A percentile compares a stretch with the other conserved stretches of the same genome.
These are phyloP conservation scores for Ascaphus truei DNA, from an alignment of 2,113 vertebrate genomes.

Conservation along the genomic window DNA sequence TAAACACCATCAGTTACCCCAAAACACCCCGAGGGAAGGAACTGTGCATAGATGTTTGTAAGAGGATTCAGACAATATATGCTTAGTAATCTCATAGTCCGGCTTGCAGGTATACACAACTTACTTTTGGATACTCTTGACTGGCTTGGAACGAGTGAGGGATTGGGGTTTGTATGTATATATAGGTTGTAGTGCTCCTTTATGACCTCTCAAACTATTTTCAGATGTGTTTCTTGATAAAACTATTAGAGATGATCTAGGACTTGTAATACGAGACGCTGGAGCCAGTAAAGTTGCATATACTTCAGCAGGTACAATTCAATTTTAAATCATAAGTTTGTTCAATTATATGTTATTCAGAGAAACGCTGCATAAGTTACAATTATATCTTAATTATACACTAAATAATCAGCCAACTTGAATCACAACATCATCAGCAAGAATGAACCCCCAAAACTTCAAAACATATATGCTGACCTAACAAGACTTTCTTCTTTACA, in stretches of 20 bases:
- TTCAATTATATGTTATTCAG: slow-evolving; percentile 20
- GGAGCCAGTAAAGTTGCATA: not conserved
- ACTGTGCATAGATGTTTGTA: slow-evolving; percentile 8
- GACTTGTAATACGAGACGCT: not conserved
- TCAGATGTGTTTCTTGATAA: not conserved
- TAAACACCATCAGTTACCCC: slow-evolving; percentile 17
- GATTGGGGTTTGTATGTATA: not conserved
- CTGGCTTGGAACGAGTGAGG: not conserved
- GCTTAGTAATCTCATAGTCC: slow-evolving; percentile 10
- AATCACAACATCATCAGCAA: slow-evolving; percentile 7
- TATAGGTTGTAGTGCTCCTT: not conserved
- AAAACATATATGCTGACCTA: slow-evolving; percentile 1
- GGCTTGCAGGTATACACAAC: slow-evolving; percentile 14
- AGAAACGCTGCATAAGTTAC: slow-evolving; percentile 14
- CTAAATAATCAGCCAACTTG: slow-evolving; percentile 11
- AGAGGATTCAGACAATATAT: slow-evolving; percentile 3
- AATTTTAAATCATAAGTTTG: slow-evolving; percentile 23
- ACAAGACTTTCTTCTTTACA: too few species aligned
- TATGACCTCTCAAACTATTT: not conserved
- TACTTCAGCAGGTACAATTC: not conserved
- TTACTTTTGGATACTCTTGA: too few species aligned
- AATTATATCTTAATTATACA: slow-evolving; percentile 27
- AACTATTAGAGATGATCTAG: not conserved
- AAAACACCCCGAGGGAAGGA: slow-evolving; percentile 19
- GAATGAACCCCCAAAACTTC: slow-evolving; percentile 12